phyloP scores from a whole-genome alignment of 2,797 vertebrate genomes.

The Amphiprion clarkii region DNA sequence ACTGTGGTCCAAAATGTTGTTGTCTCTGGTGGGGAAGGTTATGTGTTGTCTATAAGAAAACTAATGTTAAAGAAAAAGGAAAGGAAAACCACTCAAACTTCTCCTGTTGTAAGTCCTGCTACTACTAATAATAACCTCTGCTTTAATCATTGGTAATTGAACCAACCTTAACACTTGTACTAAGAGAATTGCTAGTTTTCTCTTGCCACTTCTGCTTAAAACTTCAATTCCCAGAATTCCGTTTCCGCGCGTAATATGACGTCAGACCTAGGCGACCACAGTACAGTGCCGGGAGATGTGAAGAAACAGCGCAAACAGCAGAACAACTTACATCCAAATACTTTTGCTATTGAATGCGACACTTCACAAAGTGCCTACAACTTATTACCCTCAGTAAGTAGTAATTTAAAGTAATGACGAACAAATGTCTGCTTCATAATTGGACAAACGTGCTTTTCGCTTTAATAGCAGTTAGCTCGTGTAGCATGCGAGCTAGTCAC shows the following conservation, averaged over 20 bases:
- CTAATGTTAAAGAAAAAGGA: no score
- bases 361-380: background rate
- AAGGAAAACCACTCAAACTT: no score
- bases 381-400: background rate
- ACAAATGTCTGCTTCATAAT: fast-evolving
- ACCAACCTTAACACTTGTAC: background rate
- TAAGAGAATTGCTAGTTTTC: no score
- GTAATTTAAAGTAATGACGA: background rate
- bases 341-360: background rate
- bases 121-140: background rate
- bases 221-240: constrained; percentile 67
- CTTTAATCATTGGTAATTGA: background rate
- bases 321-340: background rate
- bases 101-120: background rate
- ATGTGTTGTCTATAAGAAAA: no score
- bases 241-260: constrained; percentile 22
- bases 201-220: background rate
- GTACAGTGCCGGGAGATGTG: background rate
- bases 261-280: constrained; percentile 36
- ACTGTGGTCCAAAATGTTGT: no score
- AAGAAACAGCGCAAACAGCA: background rate
- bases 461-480: constrained; percentile 10
- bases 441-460: background rate
- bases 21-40: no score
- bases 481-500: constrained; percentile 20